Evolutionary conservation across 2,797 vertebrate species (phyloP), one percentile per base, ranked within the genome.

Genomic region (Trematomus bernacchii): DNA sequence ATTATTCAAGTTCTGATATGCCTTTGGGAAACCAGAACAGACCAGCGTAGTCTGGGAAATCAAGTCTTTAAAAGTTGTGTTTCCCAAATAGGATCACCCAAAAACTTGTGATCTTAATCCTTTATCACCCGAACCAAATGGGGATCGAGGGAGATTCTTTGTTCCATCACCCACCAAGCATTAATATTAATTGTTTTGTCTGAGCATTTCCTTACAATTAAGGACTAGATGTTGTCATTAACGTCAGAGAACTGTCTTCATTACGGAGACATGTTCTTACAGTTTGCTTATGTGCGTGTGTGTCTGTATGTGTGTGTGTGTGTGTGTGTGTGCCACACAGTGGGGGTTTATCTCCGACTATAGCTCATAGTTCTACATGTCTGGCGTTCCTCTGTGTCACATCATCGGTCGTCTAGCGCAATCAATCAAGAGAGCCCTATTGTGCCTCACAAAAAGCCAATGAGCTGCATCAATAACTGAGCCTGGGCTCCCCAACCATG

Each of bases 351-450:
- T 84, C 80, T 88, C 75, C 43, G 59, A 82, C 67, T 71, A 57
- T 62, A 69, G 81, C 85, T 86, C 76, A 77, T 74, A 82, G 84
- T 89, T 89, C 68, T 69, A 79, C 89, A 85, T 85, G 87, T 88
- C 89, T 89, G 79, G 46, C 57, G 75, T 86, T 91, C 85, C 76
- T 88, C 84, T 85, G 82, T 86, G 91, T 89, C 89, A 88, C 87
- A 79, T 89, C 85, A 85, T 87, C 73, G 75, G 86, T 82, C 69
- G 71, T 84, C 77, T 69, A 73, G 84, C 40, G n/a, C 77, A 59
- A 92, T 92, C 91, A 92, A 91, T 92, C 90, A 87, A 87, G 80
- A 65, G 71, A 82, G 80, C 71, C 89, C 87, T n/a, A 89, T 90
- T 91, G 90, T 89, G 86, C 78, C 82, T 86, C 85, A 82, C 85